These are phyloP conservation scores for Ormyrus pomaceus DNA, from an alignment of 2,888 invertebrate species.

Conservation along the genomic window DNA sequence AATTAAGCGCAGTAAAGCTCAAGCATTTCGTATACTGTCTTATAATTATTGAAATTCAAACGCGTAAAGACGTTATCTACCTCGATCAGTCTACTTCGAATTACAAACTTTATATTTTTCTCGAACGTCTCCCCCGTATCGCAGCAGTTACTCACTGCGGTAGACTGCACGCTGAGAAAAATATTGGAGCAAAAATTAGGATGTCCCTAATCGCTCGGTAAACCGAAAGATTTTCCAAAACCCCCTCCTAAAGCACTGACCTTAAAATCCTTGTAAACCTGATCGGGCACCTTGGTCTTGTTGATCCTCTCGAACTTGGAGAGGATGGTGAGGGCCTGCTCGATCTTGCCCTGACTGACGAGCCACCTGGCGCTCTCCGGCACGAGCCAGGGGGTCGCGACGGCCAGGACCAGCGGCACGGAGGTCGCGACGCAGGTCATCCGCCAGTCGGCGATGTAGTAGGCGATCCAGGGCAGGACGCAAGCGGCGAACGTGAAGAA, in stretches of 20 bases:
- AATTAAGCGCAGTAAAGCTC: too few species aligned
- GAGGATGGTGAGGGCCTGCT: conserved; percentile 86
- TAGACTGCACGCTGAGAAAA: too few species aligned
- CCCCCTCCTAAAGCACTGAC: conserved; percentile 72
- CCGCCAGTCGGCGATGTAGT: conserved; percentile 88
- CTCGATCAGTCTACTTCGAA: too few species aligned
- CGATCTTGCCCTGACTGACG: conserved; percentile 89
- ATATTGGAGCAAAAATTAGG: too few species aligned
- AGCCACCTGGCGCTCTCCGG: conserved; percentile 94
- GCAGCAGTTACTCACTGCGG: too few species aligned
- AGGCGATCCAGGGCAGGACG: conserved; percentile 89
- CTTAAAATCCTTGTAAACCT: conserved; percentile 85
- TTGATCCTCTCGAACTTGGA: conserved; percentile 89
- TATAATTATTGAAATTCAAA: too few species aligned
- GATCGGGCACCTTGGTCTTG: conserved; percentile 84
- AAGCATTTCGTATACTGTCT: too few species aligned
- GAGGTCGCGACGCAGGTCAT: conserved; percentile 87
- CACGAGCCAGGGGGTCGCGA: conserved; percentile 86
- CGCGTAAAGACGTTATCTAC: too few species aligned
- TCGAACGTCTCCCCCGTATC: too few species aligned
- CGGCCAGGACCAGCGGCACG: conserved; percentile 83
- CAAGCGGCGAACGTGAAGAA: conserved; percentile 91
- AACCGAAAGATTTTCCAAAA: too few species aligned
- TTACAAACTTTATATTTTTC: too few species aligned
- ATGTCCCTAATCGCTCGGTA: too few species aligned